These are phyloP conservation scores for Aplodontia rufa DNA, from an alignment of 2,113 vertebrate genomes.

Conservation along the genomic window DNA sequence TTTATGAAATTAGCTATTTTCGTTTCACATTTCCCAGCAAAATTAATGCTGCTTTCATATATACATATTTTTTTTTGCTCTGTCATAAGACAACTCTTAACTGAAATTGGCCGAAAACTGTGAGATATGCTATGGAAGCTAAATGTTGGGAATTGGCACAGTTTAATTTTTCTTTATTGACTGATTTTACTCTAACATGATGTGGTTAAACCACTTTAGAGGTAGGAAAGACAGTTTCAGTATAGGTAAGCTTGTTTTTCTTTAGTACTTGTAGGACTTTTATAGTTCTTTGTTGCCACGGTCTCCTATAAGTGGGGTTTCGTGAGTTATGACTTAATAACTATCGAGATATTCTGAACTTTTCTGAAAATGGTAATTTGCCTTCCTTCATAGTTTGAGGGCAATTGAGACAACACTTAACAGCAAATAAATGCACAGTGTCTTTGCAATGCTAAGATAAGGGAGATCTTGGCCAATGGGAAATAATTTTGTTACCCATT, in stretches of 20 bases:
- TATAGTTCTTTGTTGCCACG: background rate
- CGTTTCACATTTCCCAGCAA: constrained; percentile 54
- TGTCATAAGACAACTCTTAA: constrained; percentile 52
- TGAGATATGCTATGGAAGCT: constrained; percentile 41
- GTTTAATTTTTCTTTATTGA: constrained; percentile 58
- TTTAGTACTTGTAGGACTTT: constrained; percentile 22
- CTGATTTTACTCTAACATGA: constrained; percentile 19
- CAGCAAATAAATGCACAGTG: background rate
- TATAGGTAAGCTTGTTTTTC: constrained; percentile 14
- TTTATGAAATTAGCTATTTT: constrained; percentile 60
- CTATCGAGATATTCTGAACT: background rate
- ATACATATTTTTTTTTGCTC: constrained; percentile 33
- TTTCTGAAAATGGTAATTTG: constrained; percentile 51
- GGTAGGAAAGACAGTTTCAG: constrained; percentile 40
- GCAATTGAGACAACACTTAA: background rate
- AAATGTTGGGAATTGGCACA: constrained; percentile 1
- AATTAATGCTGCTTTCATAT: constrained; percentile 44
- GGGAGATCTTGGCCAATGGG: background rate
- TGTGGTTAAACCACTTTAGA: background rate
- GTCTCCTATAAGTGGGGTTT: constrained; percentile 35
- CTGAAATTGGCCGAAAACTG: constrained; percentile 46
- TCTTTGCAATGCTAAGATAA: constrained; percentile 36
- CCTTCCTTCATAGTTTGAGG: constrained; percentile 22
- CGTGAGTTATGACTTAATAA: background rate
- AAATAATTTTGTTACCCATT: constrained; percentile 2